phyloP scores from a whole-genome alignment of 2,888 invertebrate species.

The Drosophila ustulata region DNA sequence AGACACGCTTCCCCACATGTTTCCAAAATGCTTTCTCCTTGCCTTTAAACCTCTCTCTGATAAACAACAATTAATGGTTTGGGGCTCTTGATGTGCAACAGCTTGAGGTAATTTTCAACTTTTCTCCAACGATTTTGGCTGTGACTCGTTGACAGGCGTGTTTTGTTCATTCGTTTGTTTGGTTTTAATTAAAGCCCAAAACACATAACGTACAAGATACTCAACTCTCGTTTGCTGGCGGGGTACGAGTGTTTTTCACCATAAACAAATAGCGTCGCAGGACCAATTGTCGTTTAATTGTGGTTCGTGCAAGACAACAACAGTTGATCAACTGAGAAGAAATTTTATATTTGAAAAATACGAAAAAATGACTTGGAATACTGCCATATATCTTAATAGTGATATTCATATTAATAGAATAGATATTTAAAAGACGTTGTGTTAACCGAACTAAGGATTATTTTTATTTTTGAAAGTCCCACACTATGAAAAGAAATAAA shows the following conservation, averaged over 20 bases:
- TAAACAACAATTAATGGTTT: constrained; percentile 67
- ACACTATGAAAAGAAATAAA: too few species aligned
- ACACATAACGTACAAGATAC: constrained; percentile 43
- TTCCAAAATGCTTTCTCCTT: constrained; percentile 67
- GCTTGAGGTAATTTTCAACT: constrained; percentile 83
- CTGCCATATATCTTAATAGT: neutral
- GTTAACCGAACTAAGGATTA: too few species aligned
- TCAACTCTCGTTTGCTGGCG: neutral
- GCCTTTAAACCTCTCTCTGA: constrained; percentile 32
- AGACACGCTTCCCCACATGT: constrained; percentile 72
- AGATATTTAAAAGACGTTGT: too few species aligned
- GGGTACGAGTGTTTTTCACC: neutral
- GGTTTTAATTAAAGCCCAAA: constrained; percentile 75
- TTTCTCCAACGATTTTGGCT: constrained; percentile 44
- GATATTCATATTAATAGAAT: too few species aligned
- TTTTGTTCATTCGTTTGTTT: constrained; percentile 66
- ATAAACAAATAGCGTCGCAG: constrained; percentile 17
- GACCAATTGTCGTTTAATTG: constrained; percentile 40
- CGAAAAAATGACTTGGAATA: neutral
- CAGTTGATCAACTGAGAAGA: neutral
- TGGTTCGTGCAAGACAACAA: constrained; percentile 1
- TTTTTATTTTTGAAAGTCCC: neutral
- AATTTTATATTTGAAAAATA: neutral
- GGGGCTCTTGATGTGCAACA: constrained; percentile 75
- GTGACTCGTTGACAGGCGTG: constrained; percentile 66